Percentiles rank a stretch among this genome's conserved stretches.
These are phyloP conservation scores for Narcine bancroftii DNA, from an alignment of 2,113 vertebrate species.

Conservation along the genomic window DNA sequence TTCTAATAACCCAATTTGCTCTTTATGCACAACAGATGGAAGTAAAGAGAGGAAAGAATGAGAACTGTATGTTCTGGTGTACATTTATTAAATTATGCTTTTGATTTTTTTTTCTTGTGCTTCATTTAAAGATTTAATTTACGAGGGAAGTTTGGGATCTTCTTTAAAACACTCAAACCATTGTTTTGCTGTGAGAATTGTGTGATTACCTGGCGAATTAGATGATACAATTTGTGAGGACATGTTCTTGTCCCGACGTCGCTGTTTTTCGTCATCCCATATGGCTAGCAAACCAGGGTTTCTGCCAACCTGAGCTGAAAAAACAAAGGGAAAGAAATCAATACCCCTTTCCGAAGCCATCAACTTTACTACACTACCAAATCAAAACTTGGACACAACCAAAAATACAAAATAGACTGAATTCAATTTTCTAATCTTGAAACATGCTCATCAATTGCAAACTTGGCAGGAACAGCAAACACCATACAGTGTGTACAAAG, in stretches of 20 bases:
- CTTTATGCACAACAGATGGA: background rate
- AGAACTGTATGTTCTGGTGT: background rate
- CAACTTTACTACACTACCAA: too few species aligned
- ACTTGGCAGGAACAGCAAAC: background rate
- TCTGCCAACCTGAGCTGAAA: conserved; percentile 81
- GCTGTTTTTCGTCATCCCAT: conserved; percentile 96
- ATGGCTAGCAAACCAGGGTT: conserved; percentile 92
- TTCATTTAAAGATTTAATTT: background rate
- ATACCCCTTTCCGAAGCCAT: background rate
- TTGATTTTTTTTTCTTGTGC: background rate
- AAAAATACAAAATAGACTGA: background rate
- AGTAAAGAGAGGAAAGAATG: background rate
- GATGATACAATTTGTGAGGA: conserved; percentile 74
- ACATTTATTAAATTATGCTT: background rate
- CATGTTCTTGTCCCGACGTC: conserved; percentile 75
- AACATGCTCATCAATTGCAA: background rate
- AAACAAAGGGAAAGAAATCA: conserved; percentile 38
- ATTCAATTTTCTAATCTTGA: too few species aligned
- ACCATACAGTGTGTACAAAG: too few species aligned
- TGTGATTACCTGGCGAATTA: conserved; percentile 78
- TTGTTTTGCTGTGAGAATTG: background rate
- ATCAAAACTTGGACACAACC: background rate
- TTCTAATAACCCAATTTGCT: background rate
- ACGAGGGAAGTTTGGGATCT: background rate
- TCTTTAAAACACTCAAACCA: too few species aligned